phyloP scores from a whole-genome alignment of 2,113 vertebrate species.

The Coracopsis vasa region DNA sequence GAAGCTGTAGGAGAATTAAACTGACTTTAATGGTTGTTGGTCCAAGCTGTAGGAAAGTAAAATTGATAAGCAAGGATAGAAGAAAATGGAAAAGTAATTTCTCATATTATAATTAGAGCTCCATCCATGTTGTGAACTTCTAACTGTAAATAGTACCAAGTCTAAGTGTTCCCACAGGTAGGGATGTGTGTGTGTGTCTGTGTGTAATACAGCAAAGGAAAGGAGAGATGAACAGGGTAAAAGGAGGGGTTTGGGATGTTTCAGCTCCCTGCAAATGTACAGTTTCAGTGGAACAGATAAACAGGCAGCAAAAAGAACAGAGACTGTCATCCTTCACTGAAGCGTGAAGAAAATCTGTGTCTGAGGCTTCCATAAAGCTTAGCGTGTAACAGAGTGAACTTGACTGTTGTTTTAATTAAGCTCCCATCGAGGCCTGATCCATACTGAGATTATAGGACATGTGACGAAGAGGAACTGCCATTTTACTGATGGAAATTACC shows the following conservation, averaged over 20 bases:
- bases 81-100: background rate
- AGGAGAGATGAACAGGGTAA: background rate
- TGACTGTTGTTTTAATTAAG: conserved; percentile 29
- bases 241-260: background rate
- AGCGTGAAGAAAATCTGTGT: background rate
- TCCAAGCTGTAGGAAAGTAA: background rate
- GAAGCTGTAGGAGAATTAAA: background rate
- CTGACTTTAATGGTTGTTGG: background rate
- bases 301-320: background rate
- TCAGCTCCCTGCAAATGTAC: background rate
- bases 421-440: background rate
- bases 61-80: background rate
- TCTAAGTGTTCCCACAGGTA: background rate
- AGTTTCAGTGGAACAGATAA: background rate
- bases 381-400: background rate
- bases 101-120: background rate
- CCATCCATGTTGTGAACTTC: background rate
- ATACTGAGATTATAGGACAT: background rate
- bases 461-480: background rate
- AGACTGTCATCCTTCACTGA: background rate
- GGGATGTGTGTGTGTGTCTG: background rate
- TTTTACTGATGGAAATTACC: background rate
- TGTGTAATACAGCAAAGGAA: background rate
- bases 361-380: background rate
- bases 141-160: background rate